Base-by-base conservation (phyloP, 2,888 invertebrate species). In the Melinaea marsaeus region DNA sequence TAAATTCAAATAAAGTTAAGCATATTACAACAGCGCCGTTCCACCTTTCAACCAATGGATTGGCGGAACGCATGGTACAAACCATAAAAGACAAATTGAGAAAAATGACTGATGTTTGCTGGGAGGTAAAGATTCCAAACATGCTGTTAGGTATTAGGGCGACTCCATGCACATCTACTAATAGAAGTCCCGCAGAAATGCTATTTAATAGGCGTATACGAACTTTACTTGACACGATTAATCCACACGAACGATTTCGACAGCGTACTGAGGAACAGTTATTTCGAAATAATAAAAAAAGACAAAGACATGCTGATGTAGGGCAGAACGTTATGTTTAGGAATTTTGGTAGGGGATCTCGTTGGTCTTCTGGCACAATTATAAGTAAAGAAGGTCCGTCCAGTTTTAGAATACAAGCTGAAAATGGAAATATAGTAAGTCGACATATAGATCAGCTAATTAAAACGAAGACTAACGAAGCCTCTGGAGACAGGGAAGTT, bases 11-110 rank as follows among this genome's bases (percentile, higher is more conserved):
- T 63, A 67, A 65, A 11, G 71, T 72, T 47, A 37, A 55, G n/a
- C 69, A 71, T 45, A n/a, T 71, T 3, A 63, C 58, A 0, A 65
- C 70, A 55, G 66, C 68, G 9, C 72, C 71, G 4, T 69, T 69
- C 48, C 71, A 70, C 45, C 71, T 70, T 4, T 61, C 69, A 9
- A 69, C 70, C 2, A 71, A 71, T 48, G 71, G 73, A 0, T 60
- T 66, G n/a, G 67, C 66, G 4, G 71, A 72, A 56, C 57, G 70
- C 45, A 66, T 68, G 61, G 64, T 71, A 2, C 70, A 72, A 47
- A 71, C 70, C 0, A 55, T 69, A 6, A 71, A 71, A 60, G 61
- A 66, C 35, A 71, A 70, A 58, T 47, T 70, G 9, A 51, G 61
- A 0, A 67, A 72, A 56, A 65, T 67, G 59, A 58, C 65, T 2